Evolutionary conservation across 2,797 vertebrate species (phyloP).

Genomic region (Tenualosa ilisha): DNA sequence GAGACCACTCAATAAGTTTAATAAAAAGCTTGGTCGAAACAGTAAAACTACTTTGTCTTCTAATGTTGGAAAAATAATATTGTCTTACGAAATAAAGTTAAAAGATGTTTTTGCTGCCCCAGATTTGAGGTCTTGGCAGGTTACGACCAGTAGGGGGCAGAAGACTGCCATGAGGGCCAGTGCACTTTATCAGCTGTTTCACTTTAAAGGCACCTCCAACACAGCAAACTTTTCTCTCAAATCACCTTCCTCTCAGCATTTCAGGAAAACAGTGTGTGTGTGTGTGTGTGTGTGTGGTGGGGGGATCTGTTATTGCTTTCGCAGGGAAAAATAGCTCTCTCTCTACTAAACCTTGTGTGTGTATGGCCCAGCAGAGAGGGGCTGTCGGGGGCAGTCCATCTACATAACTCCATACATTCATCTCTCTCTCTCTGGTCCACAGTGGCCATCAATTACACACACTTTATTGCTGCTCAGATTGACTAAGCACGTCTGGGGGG

Average conservation of each 20-base stretch:
- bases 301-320: not conserved
- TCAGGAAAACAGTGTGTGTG: constrained; percentile 16
- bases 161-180: not conserved
- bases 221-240: not conserved
- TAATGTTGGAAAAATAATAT: too few relatives aligned
- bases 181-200: not conserved
- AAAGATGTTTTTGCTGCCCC: not conserved
- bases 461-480: not conserved
- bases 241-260: not conserved
- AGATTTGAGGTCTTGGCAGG: not conserved
- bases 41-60: too few relatives aligned
- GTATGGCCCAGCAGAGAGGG: not conserved
- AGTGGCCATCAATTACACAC: not conserved
- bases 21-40: too few relatives aligned
- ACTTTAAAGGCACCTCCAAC: not conserved
- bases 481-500: not conserved
- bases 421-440: not conserved
- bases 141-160: not conserved
- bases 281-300: not conserved
- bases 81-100: not conserved
- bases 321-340: not conserved
- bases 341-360: not conserved
- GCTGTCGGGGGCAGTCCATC: not conserved
- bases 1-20: too few relatives aligned
- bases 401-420: not conserved